Evolutionary conservation across 2,797 vertebrate species (phyloP).

Genomic region (Pangasius sanitwongsei): DNA sequence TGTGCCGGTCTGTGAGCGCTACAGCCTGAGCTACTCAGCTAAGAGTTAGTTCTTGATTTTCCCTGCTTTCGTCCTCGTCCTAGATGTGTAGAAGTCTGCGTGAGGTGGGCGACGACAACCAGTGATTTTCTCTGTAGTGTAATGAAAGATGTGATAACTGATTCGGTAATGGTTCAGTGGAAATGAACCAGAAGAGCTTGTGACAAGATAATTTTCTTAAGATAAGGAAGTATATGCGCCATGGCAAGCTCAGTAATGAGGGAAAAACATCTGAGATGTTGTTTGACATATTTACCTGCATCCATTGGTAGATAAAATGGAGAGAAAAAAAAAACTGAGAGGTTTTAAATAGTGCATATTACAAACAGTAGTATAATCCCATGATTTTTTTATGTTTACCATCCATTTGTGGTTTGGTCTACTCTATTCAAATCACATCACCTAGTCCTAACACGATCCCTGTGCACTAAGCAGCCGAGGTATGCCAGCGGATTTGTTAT

Average conservation of each 20-base stretch:
- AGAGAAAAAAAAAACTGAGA: background rate
- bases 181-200: conserved; percentile 8
- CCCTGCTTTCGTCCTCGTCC: background rate
- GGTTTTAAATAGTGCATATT: background rate
- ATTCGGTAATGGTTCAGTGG: background rate
- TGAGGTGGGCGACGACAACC: background rate
- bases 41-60: background rate
- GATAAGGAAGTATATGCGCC: background rate
- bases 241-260: background rate
- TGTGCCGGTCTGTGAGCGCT: background rate
- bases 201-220: conserved; percentile 13
- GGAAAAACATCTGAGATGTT: background rate
- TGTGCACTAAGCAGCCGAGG: conserved; percentile 4
- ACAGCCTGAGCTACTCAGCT: background rate
- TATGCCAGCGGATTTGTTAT: background rate
- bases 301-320: background rate
- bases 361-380: background rate
- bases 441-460: background rate
- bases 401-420: conserved; percentile 11
- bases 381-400: background rate
- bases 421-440: background rate
- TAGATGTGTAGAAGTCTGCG: background rate
- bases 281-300: background rate
- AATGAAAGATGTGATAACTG: background rate
- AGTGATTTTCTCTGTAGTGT: background rate